These are phyloP conservation scores for Elmis aenea DNA, from an alignment of 2,888 invertebrate genomes.

Conservation along the genomic window DNA sequence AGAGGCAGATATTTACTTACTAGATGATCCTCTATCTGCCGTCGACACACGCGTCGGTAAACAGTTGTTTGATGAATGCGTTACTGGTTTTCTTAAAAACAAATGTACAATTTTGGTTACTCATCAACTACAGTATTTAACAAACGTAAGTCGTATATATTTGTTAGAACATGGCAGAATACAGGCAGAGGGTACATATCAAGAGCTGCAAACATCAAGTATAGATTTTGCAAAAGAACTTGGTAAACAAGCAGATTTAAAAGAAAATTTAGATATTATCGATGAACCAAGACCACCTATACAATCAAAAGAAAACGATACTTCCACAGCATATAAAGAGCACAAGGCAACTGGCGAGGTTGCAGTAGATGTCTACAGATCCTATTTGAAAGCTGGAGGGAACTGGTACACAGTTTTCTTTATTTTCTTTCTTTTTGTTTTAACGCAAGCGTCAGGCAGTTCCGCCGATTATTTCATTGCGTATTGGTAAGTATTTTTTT, in stretches of 20 bases:
- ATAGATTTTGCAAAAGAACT: slow-evolving; percentile 61
- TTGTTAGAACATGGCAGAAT: slow-evolving; percentile 52
- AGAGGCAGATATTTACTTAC: slow-evolving; percentile 73
- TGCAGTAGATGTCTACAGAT: slow-evolving; percentile 52
- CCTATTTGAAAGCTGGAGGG: slow-evolving; percentile 70
- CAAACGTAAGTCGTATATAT: slow-evolving; percentile 50
- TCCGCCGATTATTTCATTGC: slow-evolving; percentile 75
- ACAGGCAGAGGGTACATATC: slow-evolving; percentile 60
- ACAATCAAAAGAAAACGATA: slow-evolving; percentile 26
- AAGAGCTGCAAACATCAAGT: slow-evolving; percentile 62
- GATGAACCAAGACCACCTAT: slow-evolving; percentile 10
- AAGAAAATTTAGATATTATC: slow-evolving; percentile 27
- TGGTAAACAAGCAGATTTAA: slow-evolving; percentile 35
- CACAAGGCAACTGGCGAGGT: slow-evolving; percentile 55
- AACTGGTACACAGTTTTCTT: slow-evolving; percentile 55
- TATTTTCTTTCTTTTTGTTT: slow-evolving; percentile 58
- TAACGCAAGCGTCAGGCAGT: slow-evolving; percentile 67
- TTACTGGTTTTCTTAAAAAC: slow-evolving; percentile 55
- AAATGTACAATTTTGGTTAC: slow-evolving; percentile 70
- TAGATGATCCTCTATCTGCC: slow-evolving; percentile 84
- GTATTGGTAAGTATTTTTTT: slow-evolving; percentile 67
- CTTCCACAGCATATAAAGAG: slow-evolving; percentile 50
- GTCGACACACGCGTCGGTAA: slow-evolving; percentile 83
- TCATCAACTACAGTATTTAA: slow-evolving; percentile 61
- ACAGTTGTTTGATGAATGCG: slow-evolving; percentile 76